These are phyloP conservation scores for Euwallacea similis DNA, from an alignment of 1,140 invertebrate genomes.

Conservation along the genomic window DNA sequence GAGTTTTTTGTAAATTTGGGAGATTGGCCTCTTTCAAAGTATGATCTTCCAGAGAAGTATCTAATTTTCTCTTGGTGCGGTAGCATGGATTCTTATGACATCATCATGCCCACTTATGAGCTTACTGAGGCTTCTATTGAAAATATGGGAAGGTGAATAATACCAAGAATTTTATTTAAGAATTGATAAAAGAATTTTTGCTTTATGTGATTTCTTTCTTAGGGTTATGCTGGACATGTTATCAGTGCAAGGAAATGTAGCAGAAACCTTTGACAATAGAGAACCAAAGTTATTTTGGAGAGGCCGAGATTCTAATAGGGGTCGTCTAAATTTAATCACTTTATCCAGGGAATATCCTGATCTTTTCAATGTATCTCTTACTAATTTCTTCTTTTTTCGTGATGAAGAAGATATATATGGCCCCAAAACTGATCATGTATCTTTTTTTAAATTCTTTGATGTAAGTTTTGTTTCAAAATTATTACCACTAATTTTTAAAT, in stretches of 20 bases:
- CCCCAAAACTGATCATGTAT: slow-evolving; percentile 78
- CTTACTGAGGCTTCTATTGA: slow-evolving; percentile 89
- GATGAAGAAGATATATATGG: slow-evolving; percentile 85
- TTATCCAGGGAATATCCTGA: slow-evolving; percentile 77
- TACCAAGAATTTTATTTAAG: slow-evolving; percentile 14
- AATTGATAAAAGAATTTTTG: not conserved
- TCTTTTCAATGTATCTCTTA: slow-evolving; percentile 88
- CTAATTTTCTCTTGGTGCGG: slow-evolving; percentile 98
- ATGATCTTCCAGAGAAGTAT: slow-evolving; percentile 57
- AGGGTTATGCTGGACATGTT: slow-evolving; percentile 88
- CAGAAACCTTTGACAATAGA: slow-evolving; percentile 74
- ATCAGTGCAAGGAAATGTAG: slow-evolving; percentile 81
- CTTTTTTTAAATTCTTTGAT: slow-evolving; percentile 95
- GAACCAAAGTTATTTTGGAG: slow-evolving; percentile 84
- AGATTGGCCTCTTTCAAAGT: slow-evolving; percentile 86
- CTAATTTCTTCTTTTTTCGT: slow-evolving; percentile 95
- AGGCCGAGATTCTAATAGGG: slow-evolving; percentile 84
- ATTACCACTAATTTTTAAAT: slow-evolving; percentile 30
- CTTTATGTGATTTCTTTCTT: slow-evolving; percentile 39
- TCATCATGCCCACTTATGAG: slow-evolving; percentile 94
- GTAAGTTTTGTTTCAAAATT: slow-evolving; percentile 60
- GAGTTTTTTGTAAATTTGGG: slow-evolving; percentile 94
- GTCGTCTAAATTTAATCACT: slow-evolving; percentile 81
- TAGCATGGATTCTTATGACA: slow-evolving; percentile 80
- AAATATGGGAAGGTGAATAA: slow-evolving; percentile 80